phyloP scores from a whole-genome alignment of 2,797 vertebrate species.

The Lagocephalus sceleratus region DNA sequence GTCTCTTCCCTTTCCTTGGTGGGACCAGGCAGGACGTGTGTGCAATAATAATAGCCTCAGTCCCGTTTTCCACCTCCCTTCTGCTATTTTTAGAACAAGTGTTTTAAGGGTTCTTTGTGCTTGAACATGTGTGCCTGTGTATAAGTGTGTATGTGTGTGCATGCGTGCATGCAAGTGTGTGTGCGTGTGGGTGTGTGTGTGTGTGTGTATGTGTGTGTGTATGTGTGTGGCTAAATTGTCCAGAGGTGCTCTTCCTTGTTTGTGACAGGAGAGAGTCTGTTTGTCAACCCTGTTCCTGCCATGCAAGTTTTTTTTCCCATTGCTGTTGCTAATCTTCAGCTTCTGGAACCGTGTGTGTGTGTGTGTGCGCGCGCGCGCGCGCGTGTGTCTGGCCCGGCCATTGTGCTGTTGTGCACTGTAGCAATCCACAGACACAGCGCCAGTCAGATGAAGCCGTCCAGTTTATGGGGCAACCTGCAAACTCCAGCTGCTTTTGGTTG shows the following conservation, averaged over 20 bases:
- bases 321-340: slow-evolving; percentile 57
- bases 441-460: slow-evolving; percentile 78
- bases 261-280: slow-evolving; percentile 56
- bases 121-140: slow-evolving; percentile 3
- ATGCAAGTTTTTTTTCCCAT: slow-evolving; percentile 64
- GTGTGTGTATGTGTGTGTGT: slow-evolving; percentile 17
- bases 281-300: slow-evolving; percentile 62
- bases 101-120: slow-evolving; percentile 62
- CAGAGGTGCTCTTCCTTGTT: slow-evolving; percentile 55
- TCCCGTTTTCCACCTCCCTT: slow-evolving; percentile 51
- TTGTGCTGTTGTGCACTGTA: slow-evolving; percentile 67
- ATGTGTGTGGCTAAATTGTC: slow-evolving; percentile 59
- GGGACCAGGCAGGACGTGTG: slow-evolving; percentile 72
- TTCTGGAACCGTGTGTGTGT: slow-evolving; percentile 38
- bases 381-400: slow-evolving; percentile 48
- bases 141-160: slow-evolving; percentile 19
- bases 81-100: slow-evolving; percentile 77
- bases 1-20: slow-evolving; percentile 81
- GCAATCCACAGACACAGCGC: slow-evolving; percentile 67
- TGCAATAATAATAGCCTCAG: slow-evolving; percentile 78
- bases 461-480: slow-evolving; percentile 80
- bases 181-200: slow-evolving; percentile 12
- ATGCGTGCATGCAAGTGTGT: slow-evolving; percentile 14
- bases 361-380: slow-evolving; percentile 18
- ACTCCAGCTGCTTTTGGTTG: slow-evolving; percentile 80